Conservation (phyloP, 1,140 invertebrate genomes). For the Camponotus pennsylvanicus region DNA sequence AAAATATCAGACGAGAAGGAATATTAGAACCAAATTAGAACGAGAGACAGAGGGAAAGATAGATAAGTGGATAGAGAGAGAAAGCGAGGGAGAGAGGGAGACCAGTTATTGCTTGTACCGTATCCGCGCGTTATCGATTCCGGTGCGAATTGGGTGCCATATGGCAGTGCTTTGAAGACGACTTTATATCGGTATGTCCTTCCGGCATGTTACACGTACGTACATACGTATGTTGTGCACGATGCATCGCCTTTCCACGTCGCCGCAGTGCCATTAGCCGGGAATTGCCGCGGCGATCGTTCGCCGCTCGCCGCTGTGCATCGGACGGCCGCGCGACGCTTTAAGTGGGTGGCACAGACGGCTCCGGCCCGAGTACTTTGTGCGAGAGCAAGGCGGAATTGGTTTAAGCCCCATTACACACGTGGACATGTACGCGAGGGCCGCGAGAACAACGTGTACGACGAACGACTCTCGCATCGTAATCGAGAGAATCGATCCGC, state of each 20-base stretch:
- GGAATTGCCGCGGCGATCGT: conserved; percentile 69
- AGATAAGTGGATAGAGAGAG: too few species aligned
- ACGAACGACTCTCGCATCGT: conserved; percentile 8
- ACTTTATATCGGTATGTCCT: conserved; percentile 57
- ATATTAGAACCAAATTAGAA: conserved; percentile 6
- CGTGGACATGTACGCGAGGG: conserved; percentile 65
- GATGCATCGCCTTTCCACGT: conserved; percentile 68
- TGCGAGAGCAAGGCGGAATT: conserved; percentile 73
- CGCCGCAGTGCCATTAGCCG: conserved; percentile 73
- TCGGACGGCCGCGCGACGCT: conserved; percentile 70
- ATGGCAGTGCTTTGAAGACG: conserved; percentile 53
- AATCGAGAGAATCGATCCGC: not conserved
- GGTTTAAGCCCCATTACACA: conserved; percentile 76
- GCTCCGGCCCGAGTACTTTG: conserved; percentile 74
- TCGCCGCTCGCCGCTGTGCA: conserved; percentile 56
- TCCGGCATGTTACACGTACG: conserved; percentile 31
- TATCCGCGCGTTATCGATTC: conserved; percentile 52
- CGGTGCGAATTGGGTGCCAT: conserved; percentile 51
- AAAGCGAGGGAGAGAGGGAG: too few species aligned
- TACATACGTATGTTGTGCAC: conserved; percentile 46
- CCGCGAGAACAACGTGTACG: conserved; percentile 62
- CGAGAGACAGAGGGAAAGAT: too few species aligned
- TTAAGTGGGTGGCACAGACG: conserved; percentile 77
- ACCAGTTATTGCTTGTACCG: conserved; percentile 45
- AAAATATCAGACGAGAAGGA: not conserved